Evolutionary conservation across 2,888 invertebrate genomes (phyloP).

Genomic region (Eilema griseolum): DNA sequence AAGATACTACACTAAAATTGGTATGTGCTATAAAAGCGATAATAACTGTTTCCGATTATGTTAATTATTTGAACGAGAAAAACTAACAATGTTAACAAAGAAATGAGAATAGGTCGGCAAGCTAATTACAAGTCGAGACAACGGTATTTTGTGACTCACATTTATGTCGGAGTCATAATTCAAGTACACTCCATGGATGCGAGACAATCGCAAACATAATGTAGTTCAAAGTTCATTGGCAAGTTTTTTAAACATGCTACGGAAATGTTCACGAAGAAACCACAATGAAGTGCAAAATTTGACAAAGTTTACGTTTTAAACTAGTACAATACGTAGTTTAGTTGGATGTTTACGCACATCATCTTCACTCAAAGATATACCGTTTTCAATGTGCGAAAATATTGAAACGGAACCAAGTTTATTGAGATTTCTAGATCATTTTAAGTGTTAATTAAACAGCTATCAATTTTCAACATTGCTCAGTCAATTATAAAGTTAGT

Average conservation of each 20-base stretch:
- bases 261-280: constrained; percentile 26
- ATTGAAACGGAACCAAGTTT: constrained; percentile 29
- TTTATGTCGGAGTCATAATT: constrained; percentile 18
- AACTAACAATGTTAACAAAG: constrained; percentile 36
- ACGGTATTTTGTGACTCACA: constrained; percentile 45
- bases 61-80: constrained; percentile 41
- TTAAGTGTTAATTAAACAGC: constrained; percentile 14
- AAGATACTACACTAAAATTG: not conserved
- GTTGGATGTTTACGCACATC: constrained; percentile 27
- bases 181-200: constrained; percentile 3
- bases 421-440: constrained; percentile 51
- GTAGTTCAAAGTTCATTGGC: constrained; percentile 24
- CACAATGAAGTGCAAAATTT: constrained; percentile 28
- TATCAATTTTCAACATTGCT: constrained; percentile 16
- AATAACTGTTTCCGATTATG: constrained; percentile 31
- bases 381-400: constrained; percentile 38
- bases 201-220: constrained; percentile 17
- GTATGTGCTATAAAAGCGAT: constrained; percentile 15
- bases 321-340: constrained; percentile 7
- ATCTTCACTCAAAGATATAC: constrained; percentile 32
- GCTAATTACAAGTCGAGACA: constrained; percentile 40
- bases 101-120: constrained; percentile 37
- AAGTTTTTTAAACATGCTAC: constrained; percentile 16
- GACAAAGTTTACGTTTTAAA: constrained; percentile 5
- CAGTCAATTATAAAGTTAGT: not conserved